These are phyloP conservation scores for Muntiacus muntjak DNA, from an alignment of 2,113 vertebrate species.

Conservation along the genomic window DNA sequence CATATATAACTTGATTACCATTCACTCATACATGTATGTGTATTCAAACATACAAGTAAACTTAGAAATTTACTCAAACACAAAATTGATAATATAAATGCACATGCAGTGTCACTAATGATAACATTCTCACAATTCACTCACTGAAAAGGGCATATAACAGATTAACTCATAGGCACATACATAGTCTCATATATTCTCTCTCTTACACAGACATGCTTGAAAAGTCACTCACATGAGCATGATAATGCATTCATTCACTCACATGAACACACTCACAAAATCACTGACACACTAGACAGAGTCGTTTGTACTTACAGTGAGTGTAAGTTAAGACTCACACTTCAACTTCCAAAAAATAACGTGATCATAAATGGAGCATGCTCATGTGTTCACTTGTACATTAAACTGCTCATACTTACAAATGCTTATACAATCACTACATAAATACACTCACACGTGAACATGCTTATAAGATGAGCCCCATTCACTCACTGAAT, in stretches of 20 bases:
- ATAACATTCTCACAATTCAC: not conserved
- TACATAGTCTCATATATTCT: not conserved
- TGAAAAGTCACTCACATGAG: not conserved
- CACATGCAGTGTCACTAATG: not conserved
- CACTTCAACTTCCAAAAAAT: not conserved
- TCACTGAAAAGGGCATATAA: not conserved
- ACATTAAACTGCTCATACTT: not conserved
- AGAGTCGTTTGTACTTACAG: not conserved
- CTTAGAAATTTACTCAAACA: not conserved
- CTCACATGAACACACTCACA: not conserved
- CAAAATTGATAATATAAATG: not conserved
- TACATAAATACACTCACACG: not conserved
- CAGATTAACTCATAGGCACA: not conserved
- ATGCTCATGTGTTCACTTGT: not conserved
- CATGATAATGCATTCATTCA: not conserved
- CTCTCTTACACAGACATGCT: not conserved
- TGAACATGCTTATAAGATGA: not conserved
- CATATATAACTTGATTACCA: not conserved
- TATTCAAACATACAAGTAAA: not conserved
- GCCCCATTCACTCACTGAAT: not conserved
- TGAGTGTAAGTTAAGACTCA: no score
- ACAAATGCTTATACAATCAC: not conserved
- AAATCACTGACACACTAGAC: not conserved
- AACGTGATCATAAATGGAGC: not conserved
- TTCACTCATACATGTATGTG: not conserved